Conservation (phyloP, 2,888 invertebrate species). For the Archips crataeganus region DNA sequence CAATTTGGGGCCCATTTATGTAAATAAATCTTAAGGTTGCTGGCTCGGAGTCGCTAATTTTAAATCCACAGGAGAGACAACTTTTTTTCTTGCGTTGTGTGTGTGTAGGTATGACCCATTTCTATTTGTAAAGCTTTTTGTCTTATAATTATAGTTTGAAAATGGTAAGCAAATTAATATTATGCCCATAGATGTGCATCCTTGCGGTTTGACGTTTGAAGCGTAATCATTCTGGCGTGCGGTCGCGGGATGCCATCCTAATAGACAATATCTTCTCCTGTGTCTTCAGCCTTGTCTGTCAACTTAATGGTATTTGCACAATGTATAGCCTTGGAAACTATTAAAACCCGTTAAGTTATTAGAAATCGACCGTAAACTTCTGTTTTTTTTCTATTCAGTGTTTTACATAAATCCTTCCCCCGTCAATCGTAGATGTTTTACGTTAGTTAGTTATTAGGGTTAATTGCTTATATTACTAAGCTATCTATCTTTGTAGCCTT, state of each 20-base stretch:
- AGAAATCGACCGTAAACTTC: background rate
- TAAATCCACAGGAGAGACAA: too few species aligned
- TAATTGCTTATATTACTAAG: background rate
- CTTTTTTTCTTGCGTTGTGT: too few species aligned
- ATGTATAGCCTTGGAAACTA: background rate
- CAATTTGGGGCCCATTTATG: too few species aligned
- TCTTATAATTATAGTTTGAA: too few species aligned
- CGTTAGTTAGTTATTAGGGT: too few species aligned
- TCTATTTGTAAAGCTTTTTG: too few species aligned
- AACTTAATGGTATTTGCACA: constrained; percentile 49
- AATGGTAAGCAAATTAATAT: background rate
- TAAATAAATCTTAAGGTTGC: too few species aligned
- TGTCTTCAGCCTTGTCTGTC: constrained; percentile 70
- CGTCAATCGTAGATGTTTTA: background rate
- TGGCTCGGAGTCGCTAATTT: too few species aligned
- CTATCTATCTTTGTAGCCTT: too few species aligned
- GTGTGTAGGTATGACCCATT: too few species aligned
- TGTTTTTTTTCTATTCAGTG: background rate
- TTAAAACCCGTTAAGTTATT: background rate
- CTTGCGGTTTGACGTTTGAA: constrained; percentile 71
- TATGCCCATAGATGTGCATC: constrained; percentile 8
- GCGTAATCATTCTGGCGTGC: constrained; percentile 78
- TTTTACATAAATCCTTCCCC: background rate
- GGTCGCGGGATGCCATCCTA: constrained; percentile 75
- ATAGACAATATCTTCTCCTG: constrained; percentile 73